These are phyloP conservation scores for Syrmaticus mikado DNA, from an alignment of 2,113 vertebrate species.

Conservation along the genomic window DNA sequence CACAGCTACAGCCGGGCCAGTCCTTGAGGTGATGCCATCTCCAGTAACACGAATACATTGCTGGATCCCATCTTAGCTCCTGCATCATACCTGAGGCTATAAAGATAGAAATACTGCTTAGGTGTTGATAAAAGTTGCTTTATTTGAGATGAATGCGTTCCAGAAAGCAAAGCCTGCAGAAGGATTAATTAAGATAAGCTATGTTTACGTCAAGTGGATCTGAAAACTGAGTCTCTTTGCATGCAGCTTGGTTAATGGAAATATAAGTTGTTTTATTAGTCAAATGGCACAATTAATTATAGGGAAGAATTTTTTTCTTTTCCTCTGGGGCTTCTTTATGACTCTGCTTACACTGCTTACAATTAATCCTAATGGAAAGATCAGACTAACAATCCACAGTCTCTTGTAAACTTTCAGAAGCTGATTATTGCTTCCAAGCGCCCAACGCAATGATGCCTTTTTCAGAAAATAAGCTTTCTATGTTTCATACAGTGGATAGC, in stretches of 20 bases:
- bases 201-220: conserved; percentile 28
- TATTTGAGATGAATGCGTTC: neutral
- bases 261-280: conserved; percentile 17
- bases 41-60: rapidly evolving
- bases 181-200: conserved; percentile 11
- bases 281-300: conserved; percentile 42
- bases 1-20: rapidly evolving
- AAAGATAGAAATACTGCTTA: neutral
- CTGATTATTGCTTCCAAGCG: neutral
- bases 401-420: conserved; percentile 25
- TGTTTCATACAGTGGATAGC: neutral
- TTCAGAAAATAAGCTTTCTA: neutral
- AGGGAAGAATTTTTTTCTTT: conserved; percentile 25
- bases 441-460: neutral
- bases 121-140: neutral
- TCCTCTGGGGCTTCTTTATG: conserved; percentile 5
- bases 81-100: neutral
- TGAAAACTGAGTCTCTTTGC: neutral
- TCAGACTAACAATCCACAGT: conserved; percentile 12
- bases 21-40: neutral
- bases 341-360: neutral
- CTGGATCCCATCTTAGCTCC: neutral
- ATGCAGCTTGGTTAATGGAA: neutral
- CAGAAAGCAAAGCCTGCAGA: conserved; percentile 20
- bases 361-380: conserved; percentile 39